Conservation (phyloP, 2,113 vertebrate genomes). For the Platichthys stellatus region DNA sequence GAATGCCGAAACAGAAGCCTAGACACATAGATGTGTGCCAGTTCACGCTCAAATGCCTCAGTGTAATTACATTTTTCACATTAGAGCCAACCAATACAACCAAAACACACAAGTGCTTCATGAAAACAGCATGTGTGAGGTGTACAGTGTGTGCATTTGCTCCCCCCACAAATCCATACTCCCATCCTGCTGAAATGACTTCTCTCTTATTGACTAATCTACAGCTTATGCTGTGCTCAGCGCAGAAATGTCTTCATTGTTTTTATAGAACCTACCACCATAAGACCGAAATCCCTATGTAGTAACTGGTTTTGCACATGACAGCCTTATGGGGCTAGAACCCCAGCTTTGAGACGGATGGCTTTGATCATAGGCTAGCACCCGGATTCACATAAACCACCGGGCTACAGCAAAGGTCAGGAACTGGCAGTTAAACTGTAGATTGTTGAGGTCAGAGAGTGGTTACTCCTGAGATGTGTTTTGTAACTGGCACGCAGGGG, state of each 20-base stretch:
- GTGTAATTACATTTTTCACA: conserved; percentile 48
- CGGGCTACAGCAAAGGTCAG: conserved; percentile 38
- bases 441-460: conserved; percentile 58
- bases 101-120: conserved; percentile 51
- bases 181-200: conserved; percentile 61
- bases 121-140: conserved; percentile 72
- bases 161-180: conserved; percentile 59
- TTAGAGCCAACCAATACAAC: conserved; percentile 29
- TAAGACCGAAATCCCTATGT: conserved; percentile 24
- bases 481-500: conserved; percentile 11
- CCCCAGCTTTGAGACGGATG: conserved; percentile 28
- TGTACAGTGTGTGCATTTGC: conserved; percentile 51
- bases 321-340: conserved; percentile 43
- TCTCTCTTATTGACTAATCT: conserved; percentile 73
- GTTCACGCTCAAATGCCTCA: conserved; percentile 46
- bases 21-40: conserved; percentile 34
- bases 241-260: conserved; percentile 56
- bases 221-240: conserved; percentile 59
- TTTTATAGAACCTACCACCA: conserved; percentile 52
- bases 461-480: conserved; percentile 47
- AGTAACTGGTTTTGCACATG: conserved; percentile 62
- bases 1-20: conserved; percentile 16
- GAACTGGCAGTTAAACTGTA: conserved; percentile 46
- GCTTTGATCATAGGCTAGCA: conserved; percentile 64
- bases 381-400: conserved; percentile 55